Conservation (phyloP, 2,113 vertebrate species). For the Scomber japonicus region DNA sequence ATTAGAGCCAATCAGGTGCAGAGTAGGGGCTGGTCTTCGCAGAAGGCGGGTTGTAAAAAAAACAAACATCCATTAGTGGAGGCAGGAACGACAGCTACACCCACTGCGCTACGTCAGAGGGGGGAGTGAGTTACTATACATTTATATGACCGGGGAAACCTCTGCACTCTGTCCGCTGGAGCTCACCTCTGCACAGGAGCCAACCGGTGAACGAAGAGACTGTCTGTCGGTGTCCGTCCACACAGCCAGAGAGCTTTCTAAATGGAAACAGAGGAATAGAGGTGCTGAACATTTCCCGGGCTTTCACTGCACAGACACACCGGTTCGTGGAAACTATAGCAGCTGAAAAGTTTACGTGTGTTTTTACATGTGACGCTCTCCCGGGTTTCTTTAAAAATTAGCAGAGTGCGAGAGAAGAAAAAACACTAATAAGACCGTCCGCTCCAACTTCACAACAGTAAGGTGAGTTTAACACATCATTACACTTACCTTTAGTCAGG, state of each 20-base stretch:
- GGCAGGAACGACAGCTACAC: slow-evolving; percentile 65
- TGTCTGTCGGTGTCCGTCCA: background rate
- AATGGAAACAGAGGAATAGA: background rate
- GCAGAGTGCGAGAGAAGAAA: background rate
- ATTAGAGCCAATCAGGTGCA: too few species aligned
- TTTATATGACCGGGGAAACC: background rate
- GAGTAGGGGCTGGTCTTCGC: too few species aligned
- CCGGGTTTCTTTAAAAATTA: background rate
- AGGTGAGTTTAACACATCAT: slow-evolving; percentile 37
- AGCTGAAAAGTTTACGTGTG: slow-evolving; percentile 12
- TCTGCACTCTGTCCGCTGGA: background rate
- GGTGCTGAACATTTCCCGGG: background rate
- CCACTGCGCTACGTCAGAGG: slow-evolving; percentile 53
- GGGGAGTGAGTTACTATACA: slow-evolving; percentile 56
- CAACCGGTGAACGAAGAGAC: too few species aligned
- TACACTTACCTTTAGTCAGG: too few species aligned
- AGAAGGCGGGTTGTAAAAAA: too few species aligned
- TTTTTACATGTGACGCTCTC: background rate
- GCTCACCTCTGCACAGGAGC: too few species aligned
- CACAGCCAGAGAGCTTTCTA: background rate
- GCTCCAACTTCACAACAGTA: slow-evolving; percentile 1
- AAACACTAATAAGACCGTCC: background rate
- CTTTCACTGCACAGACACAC: background rate
- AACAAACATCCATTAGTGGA: too few species aligned
- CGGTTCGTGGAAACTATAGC: background rate